Base-by-base conservation (phyloP, 2,113 vertebrate genomes). In the Antechinus stuartii region DNA sequence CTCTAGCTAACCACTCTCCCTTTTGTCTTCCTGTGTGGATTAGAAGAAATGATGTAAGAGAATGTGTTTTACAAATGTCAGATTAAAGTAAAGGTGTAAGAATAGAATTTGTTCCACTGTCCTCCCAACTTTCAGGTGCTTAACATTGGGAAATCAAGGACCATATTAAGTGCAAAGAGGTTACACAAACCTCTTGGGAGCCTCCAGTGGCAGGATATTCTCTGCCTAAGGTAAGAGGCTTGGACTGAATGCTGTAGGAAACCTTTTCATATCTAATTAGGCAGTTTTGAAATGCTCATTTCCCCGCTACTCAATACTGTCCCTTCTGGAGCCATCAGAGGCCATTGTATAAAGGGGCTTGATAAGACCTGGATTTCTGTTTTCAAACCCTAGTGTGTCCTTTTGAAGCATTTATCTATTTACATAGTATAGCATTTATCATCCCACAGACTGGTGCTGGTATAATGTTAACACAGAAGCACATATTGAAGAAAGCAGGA, bases 241-340 rank as follows among this genome's bases (percentile, higher is more conserved):
- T 96, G 94, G 94, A 97, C 95, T 0, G 9, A 11, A 90, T 52
- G 93, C 55, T 6, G 35, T 92, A 94, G 92, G 96, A 97, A 96
- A 26, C 47, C 96, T 94, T 95, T 96, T 94, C 54, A 68, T 57
- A 94, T 94, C 96, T 92, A 94, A 93, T 95, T 94, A 94, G 95
- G 95, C 46, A 94, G 91, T 94, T 96, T 95, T 92, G 55, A 96
- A 91, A 96, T 92, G 95, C 96, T 97, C 96, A 95, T 98, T 97
- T 97, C 96, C 94, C 94, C 90, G 91, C 90, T 91, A 76, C 96
- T 91, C 92, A 76, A 55, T 90, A 92, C 94, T 93, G 52, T 94
- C 93, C 95, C 89, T 96, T 97, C 94, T 35, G 54, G 97, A 97
- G 91, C 95, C 95, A 89, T 96, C 95, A 84, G 49, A 92, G 90